Base-by-base conservation (phyloP, 2,888 invertebrate genomes). In the Leptogaster cylindrica region DNA sequence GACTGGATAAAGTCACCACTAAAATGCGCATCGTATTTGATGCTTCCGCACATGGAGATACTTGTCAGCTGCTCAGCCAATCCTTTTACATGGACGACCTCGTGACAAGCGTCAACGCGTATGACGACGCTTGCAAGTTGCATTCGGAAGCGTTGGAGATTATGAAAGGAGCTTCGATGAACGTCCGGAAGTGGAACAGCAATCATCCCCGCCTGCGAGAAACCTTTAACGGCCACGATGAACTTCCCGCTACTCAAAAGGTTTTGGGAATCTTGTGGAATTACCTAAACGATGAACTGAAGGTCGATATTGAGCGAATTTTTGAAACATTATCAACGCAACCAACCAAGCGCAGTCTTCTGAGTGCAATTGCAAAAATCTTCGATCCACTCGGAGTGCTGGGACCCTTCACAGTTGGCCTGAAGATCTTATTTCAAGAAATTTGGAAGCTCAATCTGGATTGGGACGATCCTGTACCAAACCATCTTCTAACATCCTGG, bases 11-110 rank as follows among this genome's bases (percentile, higher is more conserved):
- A n/a, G 8, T 27, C 2, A 61, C 44, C 3, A 41, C 61, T 10
- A 61, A 61, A 10, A 16, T 61, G 28, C 7, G 61, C 10, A 65
- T 31, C n/a, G 64, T 48, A n/a, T 64, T 64, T 27, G 65, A 67
- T 12, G 66, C 64, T 4, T 69, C 66, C 3, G 28, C 31, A 10
- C 1, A n/a, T 44, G 14, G 2, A 18, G 18, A 44, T 12, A 36
- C 12, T 2, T 36, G 36, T 36, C n/a, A 36, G 36, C 12, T 2
- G 12, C 12, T 1, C n/a, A 36, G 10, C 3, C 3, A 36, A 36
- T 36, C 36, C n/a, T 31, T 36, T 36, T 36, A 36, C 12, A 36
- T 36, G 36, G 36, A 36, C n/a, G 36, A 36, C 12, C 7, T 36
- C 12, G 12, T 36, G 12, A 12, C 12, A 10, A 36, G 2, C 12